Percentiles rank a stretch among this genome's conserved stretches.
Conservation (phyloP, 2,888 invertebrate genomes). For the Drymonia ruficornis region DNA sequence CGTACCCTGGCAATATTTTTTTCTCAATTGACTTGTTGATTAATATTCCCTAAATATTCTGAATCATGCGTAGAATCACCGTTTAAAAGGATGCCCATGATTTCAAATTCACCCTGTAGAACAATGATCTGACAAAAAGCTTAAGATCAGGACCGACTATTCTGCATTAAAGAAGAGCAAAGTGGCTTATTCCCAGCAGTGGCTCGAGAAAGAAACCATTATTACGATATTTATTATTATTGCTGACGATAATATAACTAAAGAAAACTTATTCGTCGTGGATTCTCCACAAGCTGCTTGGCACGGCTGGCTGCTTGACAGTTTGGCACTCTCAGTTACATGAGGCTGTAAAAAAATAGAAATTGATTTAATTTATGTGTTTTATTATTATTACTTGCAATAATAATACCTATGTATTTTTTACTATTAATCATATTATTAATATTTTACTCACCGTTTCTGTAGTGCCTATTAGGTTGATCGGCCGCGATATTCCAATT, state of each 20-base stretch:
- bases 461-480: constrained; percentile 44
- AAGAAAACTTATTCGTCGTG: constrained; percentile 6
- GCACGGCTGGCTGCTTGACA: constrained; percentile 32
- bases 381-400: neutral
- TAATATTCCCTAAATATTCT: too few species aligned
- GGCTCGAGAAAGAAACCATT: neutral
- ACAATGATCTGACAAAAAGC: too few species aligned
- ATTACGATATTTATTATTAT: constrained; percentile 6
- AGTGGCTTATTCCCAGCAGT: neutral
- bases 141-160: too few species aligned
- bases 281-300: constrained; percentile 10
- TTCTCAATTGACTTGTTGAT: too few species aligned
- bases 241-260: neutral
- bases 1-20: too few species aligned
- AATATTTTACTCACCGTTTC: constrained; percentile 38
- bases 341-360: constrained; percentile 36
- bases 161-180: neutral
- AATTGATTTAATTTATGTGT: neutral
- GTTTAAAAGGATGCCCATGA: too few species aligned
- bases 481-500: constrained; percentile 53
- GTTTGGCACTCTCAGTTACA: constrained; percentile 36
- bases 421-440: neutral
- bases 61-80: too few species aligned
- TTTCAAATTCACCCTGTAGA: too few species aligned
- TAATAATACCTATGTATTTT: neutral